Conservation (phyloP, 1,140 invertebrate genomes). For the Aphidius ervi region DNA sequence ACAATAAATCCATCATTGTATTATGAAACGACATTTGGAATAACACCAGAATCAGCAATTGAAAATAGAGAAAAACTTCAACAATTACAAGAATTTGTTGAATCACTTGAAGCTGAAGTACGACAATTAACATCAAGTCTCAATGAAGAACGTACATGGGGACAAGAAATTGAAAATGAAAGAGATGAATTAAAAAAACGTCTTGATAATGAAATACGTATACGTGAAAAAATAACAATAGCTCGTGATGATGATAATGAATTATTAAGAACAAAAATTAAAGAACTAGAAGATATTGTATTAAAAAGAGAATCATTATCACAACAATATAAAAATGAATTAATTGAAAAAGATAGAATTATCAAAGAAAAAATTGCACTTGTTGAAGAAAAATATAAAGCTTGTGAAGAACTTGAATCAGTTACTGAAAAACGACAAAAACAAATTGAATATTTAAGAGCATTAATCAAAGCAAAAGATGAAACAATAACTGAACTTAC, state of each 20-base stretch:
- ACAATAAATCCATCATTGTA: constrained; percentile 33
- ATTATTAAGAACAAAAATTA: constrained; percentile 34
- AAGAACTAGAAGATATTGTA: constrained; percentile 49
- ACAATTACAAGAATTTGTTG: constrained; percentile 45
- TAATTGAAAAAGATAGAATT: constrained; percentile 42
- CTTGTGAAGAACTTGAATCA: constrained; percentile 39
- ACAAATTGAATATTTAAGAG: constrained; percentile 43
- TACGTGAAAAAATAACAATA: constrained; percentile 32
- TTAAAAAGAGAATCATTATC: constrained; percentile 37
- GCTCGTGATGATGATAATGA: constrained; percentile 40
- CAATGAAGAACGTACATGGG: constrained; percentile 45
- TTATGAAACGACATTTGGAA: constrained; percentile 44
- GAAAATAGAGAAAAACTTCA: constrained; percentile 45
- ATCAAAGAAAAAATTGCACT: constrained; percentile 39
- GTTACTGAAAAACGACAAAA: constrained; percentile 47
- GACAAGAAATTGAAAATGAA: constrained; percentile 44
- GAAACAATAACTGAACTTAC: constrained; percentile 47
- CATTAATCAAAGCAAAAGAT: constrained; percentile 44
- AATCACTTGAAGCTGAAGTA: constrained; percentile 47
- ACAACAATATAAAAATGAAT: constrained; percentile 42
- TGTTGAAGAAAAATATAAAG: constrained; percentile 41
- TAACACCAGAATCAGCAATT: constrained; percentile 41
- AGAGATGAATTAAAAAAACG: constrained; percentile 40
- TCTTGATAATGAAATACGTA: constrained; percentile 34
- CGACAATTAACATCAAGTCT: constrained; percentile 42